Conservation (phyloP, 2,113 vertebrate genomes). For the Pelvicachromis taeniatus region DNA sequence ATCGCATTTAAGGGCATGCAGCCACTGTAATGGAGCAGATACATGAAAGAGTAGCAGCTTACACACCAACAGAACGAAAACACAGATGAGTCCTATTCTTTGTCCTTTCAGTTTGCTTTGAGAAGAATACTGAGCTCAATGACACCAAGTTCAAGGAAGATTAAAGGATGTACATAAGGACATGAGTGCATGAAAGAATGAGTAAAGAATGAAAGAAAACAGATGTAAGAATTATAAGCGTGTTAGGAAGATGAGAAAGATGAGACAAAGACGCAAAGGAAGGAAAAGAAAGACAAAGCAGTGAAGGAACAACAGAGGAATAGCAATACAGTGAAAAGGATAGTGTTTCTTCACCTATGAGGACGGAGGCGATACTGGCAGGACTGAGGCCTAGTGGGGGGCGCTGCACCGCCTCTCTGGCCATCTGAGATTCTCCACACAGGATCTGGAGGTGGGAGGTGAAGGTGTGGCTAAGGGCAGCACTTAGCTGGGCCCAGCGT, state of each 20-base stretch:
- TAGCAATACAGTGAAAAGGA: background rate
- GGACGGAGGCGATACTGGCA: conserved; percentile 40
- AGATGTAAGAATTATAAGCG: background rate
- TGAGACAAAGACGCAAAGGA: background rate
- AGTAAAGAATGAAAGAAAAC: background rate
- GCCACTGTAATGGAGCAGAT: background rate
- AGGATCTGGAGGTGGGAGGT: conserved; percentile 47
- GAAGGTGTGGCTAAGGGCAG: conserved; percentile 34
- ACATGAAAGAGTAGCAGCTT: background rate
- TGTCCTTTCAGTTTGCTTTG: background rate
- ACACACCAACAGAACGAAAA: background rate
- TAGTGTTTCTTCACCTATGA: conserved; percentile 45
- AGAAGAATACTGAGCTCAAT: background rate
- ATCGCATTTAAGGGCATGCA: background rate
- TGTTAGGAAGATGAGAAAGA: background rate
- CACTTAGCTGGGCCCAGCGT: conserved; percentile 49
- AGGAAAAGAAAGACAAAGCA: background rate
- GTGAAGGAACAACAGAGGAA: background rate
- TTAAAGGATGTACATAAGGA: background rate
- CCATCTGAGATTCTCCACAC: conserved; percentile 11
- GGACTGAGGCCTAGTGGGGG: conserved; percentile 46
- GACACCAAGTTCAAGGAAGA: background rate
- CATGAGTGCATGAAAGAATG: background rate
- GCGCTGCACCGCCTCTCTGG: conserved; percentile 23
- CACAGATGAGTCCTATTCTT: background rate